Evolutionary conservation across 2,888 invertebrate species (phyloP).

Genomic region (Watsonalla binaria): DNA sequence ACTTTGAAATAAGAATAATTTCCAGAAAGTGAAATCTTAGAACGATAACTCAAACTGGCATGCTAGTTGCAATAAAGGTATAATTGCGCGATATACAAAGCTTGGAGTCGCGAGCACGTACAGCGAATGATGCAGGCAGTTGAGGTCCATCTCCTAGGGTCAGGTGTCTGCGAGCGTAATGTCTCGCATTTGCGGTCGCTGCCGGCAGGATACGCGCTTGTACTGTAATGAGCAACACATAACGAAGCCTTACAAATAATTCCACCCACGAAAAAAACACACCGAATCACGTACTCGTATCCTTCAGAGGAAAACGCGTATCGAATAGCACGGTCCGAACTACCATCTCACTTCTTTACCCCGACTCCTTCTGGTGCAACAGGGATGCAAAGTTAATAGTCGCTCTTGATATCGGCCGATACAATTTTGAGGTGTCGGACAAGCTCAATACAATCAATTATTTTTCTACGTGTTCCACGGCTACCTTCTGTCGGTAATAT

Average conservation of each 20-base stretch:
- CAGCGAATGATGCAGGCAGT: conserved; percentile 48
- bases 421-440: conserved; percentile 68
- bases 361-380: conserved; percentile 22
- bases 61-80: not conserved
- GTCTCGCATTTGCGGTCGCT: conserved; percentile 74
- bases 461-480: conserved; percentile 67
- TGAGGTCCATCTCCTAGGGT: conserved; percentile 43
- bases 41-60: not conserved
- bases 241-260: conserved; percentile 78
- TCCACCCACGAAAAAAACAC: conserved; percentile 74
- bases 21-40: not conserved
- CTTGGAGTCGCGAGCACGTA: conserved; percentile 40
- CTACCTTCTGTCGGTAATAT: conserved; percentile 65
- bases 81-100: conserved; percentile 17
- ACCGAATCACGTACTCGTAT: conserved; percentile 75
- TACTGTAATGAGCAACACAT: conserved; percentile 77
- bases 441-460: conserved; percentile 74
- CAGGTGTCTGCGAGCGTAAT: conserved; percentile 64
- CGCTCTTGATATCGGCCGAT: conserved; percentile 44
- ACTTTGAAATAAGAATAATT: no score
- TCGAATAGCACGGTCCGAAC: conserved; percentile 60
- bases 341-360: conserved; percentile 43
- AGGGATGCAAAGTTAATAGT: conserved; percentile 56
- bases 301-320: conserved; percentile 76
- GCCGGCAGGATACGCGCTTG: conserved; percentile 73